A percentile compares a stretch with the other conserved stretches of the same genome.
Evolutionary conservation across 2,113 vertebrate genomes (phyloP).

Genomic region (Monarcha castaneiventris): DNA sequence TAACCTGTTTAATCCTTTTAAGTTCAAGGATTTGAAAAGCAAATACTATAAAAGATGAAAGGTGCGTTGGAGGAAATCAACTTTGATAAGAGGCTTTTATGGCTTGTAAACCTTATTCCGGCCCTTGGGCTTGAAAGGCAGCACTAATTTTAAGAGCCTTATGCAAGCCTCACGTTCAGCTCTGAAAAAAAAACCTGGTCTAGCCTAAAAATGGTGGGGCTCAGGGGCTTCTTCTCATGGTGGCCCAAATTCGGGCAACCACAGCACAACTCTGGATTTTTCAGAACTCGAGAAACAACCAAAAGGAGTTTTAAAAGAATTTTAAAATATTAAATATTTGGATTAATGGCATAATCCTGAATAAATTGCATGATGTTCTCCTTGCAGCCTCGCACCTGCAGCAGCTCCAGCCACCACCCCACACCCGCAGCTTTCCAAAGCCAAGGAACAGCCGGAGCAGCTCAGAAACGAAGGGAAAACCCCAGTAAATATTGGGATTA

Average conservation of each 20-base stretch:
- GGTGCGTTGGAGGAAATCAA: conserved; percentile 73
- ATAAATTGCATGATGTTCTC: rapidly evolving
- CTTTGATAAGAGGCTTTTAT: conserved; percentile 72
- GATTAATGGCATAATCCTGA: too few species aligned
- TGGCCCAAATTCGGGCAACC: not conserved
- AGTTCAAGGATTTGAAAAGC: conserved; percentile 75
- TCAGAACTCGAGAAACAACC: not conserved
- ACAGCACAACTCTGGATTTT: not conserved
- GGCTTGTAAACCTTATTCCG: conserved; percentile 64
- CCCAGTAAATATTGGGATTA: rapidly evolving
- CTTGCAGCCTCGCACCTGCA: not conserved
- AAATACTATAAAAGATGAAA: conserved; percentile 80
- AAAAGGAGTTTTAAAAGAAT: not conserved
- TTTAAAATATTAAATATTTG: not conserved
- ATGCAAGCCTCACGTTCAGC: conserved; percentile 15
- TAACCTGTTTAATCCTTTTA: conserved; percentile 70
- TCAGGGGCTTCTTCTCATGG: not conserved
- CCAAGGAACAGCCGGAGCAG: not conserved
- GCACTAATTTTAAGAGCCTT: conserved; percentile 65
- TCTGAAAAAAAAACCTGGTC: not conserved
- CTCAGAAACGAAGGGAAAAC: not conserved
- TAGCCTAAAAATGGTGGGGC: not conserved
- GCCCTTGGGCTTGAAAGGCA: conserved; percentile 65
- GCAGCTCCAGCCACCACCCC: rapidly evolving
- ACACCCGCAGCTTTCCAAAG: not conserved